Evolutionary conservation across 2,888 invertebrate species (phyloP), one percentile per base, ranked within the genome.

Genomic region (Conchocele bisecta): DNA sequence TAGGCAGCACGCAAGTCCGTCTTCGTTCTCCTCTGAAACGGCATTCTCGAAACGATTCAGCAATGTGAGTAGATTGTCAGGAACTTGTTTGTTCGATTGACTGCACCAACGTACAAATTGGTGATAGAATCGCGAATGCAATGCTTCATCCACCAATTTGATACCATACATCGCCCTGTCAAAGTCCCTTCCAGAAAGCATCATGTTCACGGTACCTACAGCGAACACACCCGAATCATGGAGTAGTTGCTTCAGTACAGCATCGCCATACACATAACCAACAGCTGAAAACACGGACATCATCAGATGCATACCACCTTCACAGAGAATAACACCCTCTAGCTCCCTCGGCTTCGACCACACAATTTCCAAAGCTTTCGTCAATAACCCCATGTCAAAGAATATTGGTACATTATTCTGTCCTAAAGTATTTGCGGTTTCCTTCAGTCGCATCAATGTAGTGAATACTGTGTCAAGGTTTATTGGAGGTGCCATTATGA

Each of bases 231-330:
- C 70, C 7, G 54, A 65, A 13, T 71, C 60, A 9, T 26, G 26
- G 17, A 71, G 42, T 6, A 71, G 33, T 5, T 44, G 24, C 22
- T 46, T 54, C 5, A 68, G 41, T 15, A 57, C 63, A 7, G 28
- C 31, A 56, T 61, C 61, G 17, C 69, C 63, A 50, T 53, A 69
- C 11, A 63, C 11, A 46, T 51, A 29, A 3, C 63, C 42, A 15
- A 50, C 53, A 20, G 58, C 63, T 22, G 28, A 22, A 59, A 69
- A 57, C 2, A 51, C 28, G 29, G 51, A 64, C 63, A 70, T 64
- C 13, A 64, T 15, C 22, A 59, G 48, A 22, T 70, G 70, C 70
- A 70, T 64, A 0, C 70, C 70, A 15, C 57, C 69, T 35, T 58
- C 63, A 4, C 57, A 9, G n/a, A 58, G 69, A 3, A 53, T 22